These are phyloP conservation scores for Ectemnius continuus DNA, from an alignment of 2,888 invertebrate genomes.

Conservation along the genomic window DNA sequence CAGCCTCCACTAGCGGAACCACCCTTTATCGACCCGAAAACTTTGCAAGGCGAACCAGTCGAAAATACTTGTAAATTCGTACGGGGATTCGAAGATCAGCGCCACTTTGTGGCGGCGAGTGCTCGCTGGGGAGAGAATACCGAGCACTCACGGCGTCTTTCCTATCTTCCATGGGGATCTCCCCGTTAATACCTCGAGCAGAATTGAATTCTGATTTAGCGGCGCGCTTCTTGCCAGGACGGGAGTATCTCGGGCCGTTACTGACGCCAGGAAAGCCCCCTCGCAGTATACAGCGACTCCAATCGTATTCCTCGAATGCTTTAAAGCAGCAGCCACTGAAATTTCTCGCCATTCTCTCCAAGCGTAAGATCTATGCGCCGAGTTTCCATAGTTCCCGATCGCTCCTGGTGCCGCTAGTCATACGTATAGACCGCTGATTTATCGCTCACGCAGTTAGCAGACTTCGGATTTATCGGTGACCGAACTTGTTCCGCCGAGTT, in stretches of 20 bases:
- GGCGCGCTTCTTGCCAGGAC: constrained; percentile 46
- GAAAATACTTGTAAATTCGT: constrained; percentile 3
- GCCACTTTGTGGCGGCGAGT: neutral
- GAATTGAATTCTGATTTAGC: constrained; percentile 75
- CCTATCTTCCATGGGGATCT: constrained; percentile 49
- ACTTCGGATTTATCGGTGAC: constrained; percentile 50
- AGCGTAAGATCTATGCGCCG: constrained; percentile 31
- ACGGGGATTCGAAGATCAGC: too few relatives aligned
- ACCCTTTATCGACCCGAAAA: constrained; percentile 5
- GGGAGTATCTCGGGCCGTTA: constrained; percentile 28
- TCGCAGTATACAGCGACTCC: neutral
- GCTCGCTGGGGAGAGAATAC: too few relatives aligned
- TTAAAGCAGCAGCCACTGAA: constrained; percentile 11
- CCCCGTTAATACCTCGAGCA: constrained; percentile 48
- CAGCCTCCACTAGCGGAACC: constrained; percentile 52
- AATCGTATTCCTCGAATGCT: neutral
- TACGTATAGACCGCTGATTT: constrained; percentile 46
- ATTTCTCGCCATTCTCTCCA: constrained; percentile 21
- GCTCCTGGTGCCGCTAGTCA: constrained; percentile 18
- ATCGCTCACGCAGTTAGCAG: constrained; percentile 51
- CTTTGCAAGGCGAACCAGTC: neutral
- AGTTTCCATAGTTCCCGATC: constrained; percentile 42
- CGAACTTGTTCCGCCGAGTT: constrained; percentile 39
- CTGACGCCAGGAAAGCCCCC: constrained; percentile 3
- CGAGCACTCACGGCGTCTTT: neutral